These are phyloP conservation scores for Cebus imitator DNA, from an alignment of 2,113 vertebrate genomes.

Conservation along the genomic window DNA sequence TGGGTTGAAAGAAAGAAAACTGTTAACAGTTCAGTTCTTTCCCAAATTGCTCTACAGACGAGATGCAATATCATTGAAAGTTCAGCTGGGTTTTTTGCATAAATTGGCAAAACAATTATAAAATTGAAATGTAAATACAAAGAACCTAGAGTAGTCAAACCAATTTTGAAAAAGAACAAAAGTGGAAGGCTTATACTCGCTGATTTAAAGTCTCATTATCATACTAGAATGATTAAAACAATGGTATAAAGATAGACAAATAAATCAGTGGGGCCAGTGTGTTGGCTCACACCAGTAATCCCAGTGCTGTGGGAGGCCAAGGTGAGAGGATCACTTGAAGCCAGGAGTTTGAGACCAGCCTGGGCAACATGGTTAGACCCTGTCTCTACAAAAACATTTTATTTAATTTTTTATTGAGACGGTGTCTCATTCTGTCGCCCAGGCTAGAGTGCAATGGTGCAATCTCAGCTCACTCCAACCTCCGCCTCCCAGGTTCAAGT, in stretches of 20 bases:
- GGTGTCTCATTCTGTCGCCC: no score
- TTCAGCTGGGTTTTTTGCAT: neutral
- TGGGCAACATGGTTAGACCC: no score
- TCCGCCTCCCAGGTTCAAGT: no score
- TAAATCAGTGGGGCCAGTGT: neutral
- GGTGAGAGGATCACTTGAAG: no score
- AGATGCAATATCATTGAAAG: neutral
- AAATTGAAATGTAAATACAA: conserved; percentile 45
- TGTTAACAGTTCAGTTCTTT: neutral
- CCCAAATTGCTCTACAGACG: neutral
- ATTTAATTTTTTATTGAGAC: no score
- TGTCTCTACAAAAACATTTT: no score
- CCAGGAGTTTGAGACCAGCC: no score
- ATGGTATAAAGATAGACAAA: neutral
- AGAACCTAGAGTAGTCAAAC: neutral
- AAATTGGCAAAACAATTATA: neutral
- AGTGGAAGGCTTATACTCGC: neutral
- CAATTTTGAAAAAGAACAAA: conserved; percentile 11
- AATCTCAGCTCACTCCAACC: no score
- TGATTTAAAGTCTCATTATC: neutral
- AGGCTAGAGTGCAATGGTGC: no score
- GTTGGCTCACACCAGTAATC: no score
- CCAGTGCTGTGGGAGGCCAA: no score
- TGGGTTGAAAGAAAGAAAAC: neutral
- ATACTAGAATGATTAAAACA: neutral